Conservation (phyloP, 2,888 invertebrate species). For the Rhaphigaster nebulosa region DNA sequence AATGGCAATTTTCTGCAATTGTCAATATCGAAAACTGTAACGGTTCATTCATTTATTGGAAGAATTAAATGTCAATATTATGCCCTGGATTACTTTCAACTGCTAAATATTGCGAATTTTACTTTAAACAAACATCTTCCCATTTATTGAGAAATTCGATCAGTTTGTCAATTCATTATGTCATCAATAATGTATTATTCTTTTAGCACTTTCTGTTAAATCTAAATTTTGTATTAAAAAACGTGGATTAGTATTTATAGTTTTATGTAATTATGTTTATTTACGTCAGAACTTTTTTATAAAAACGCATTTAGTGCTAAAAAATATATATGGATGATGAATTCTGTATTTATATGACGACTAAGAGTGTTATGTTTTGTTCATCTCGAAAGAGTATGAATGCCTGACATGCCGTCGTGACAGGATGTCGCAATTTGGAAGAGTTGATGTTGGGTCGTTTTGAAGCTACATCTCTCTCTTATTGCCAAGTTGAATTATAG, state of each 20-base stretch:
- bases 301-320: background rate
- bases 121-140: background rate
- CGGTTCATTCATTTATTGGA: background rate
- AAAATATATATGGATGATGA: background rate
- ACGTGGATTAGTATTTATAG: too few relatives aligned
- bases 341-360: background rate
- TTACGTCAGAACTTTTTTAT: background rate
- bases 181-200: background rate
- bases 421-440: slow-evolving; percentile 35
- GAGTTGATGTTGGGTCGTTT: slow-evolving; percentile 31
- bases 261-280: background rate
- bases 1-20: background rate
- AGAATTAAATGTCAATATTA: background rate
- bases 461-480: slow-evolving; percentile 19
- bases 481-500: slow-evolving; percentile 17
- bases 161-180: background rate
- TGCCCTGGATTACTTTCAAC: background rate
- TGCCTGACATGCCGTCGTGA: slow-evolving; percentile 33
- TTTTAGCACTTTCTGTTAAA: background rate
- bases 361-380: background rate
- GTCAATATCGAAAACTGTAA: background rate
- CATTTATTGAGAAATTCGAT: background rate
- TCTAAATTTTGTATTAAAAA: background rate
- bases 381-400: background rate
- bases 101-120: background rate